phyloP scores from a whole-genome alignment of 2,113 vertebrate genomes.

The Cephalopterus ornatus region DNA sequence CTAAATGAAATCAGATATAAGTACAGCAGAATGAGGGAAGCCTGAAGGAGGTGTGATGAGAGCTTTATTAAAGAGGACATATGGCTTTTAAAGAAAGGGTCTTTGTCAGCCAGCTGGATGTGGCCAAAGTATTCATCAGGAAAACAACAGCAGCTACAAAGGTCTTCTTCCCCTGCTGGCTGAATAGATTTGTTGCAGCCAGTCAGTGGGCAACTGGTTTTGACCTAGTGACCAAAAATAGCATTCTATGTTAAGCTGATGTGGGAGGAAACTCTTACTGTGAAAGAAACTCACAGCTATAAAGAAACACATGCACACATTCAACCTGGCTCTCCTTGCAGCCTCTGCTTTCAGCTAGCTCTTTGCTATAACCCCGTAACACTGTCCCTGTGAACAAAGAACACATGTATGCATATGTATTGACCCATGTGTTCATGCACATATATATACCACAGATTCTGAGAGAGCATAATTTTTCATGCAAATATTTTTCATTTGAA shows the following conservation, averaged over 20 bases:
- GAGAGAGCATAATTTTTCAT: not conserved
- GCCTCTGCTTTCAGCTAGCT: not conserved
- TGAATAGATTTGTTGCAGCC: not conserved
- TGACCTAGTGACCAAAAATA: not conserved
- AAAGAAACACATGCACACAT: not conserved
- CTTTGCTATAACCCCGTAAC: not conserved
- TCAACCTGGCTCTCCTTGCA: not conserved
- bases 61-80: constrained; percentile 24
- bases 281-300: not conserved
- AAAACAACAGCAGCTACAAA: not conserved
- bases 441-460: not conserved
- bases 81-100: constrained; percentile 22
- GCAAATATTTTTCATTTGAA: not conserved
- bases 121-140: not conserved
- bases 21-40: constrained; percentile 8
- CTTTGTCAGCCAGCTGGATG: constrained; percentile 8
- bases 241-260: not conserved
- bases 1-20: not conserved
- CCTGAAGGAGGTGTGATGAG: constrained; percentile 34
- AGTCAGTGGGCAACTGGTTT: not conserved
- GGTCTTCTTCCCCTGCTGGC: not conserved
- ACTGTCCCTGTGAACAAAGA: not conserved
- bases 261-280: not conserved
- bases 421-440: not conserved
- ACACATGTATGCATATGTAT: fast-evolving